Percentiles rank a stretch among this genome's conserved stretches.
Conservation (phyloP, 2,888 invertebrate genomes). For the Nysson spinosus region DNA sequence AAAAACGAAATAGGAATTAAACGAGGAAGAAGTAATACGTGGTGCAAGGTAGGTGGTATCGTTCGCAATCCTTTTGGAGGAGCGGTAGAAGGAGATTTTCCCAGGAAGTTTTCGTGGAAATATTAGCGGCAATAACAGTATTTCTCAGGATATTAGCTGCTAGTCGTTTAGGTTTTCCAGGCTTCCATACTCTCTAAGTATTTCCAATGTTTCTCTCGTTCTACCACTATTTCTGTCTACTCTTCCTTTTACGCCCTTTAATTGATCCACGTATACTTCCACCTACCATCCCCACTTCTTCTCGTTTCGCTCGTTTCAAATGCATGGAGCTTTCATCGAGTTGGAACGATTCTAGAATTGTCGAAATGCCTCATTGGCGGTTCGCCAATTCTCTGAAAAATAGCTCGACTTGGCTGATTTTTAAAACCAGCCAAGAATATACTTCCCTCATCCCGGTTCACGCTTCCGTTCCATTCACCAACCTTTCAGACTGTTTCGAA, state of each 20-base stretch:
- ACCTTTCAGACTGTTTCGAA: no score
- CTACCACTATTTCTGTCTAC: constrained; percentile 4
- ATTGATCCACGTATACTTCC: constrained; percentile 53
- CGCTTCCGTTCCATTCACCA: constrained; percentile 1
- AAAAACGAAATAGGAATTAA: constrained; percentile 63
- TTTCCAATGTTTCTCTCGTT: constrained; percentile 3
- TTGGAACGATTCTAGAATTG: constrained; percentile 31
- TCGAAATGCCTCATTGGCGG: constrained; percentile 36
- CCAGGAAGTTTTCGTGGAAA: constrained; percentile 58
- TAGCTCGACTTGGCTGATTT: background rate
- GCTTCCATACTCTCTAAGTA: constrained; percentile 8
- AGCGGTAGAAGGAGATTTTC: constrained; percentile 15
- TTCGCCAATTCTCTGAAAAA: constrained; percentile 19
- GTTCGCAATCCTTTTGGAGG: constrained; percentile 62
- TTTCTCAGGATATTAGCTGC: constrained; percentile 73
- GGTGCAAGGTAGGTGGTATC: constrained; percentile 47
- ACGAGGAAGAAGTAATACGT: constrained; percentile 20
- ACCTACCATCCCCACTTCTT: no score
- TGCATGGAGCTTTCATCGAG: constrained; percentile 10
- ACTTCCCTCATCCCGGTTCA: constrained; percentile 10
- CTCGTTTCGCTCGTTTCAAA: constrained; percentile 5
- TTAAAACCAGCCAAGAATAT: constrained; percentile 7
- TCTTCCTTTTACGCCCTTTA: constrained; percentile 40
- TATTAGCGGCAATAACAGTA: constrained; percentile 68
- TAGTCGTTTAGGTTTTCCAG: constrained; percentile 31